Evolutionary conservation across 2,888 invertebrate species (phyloP).

Genomic region (Microctonus hyperodae): DNA sequence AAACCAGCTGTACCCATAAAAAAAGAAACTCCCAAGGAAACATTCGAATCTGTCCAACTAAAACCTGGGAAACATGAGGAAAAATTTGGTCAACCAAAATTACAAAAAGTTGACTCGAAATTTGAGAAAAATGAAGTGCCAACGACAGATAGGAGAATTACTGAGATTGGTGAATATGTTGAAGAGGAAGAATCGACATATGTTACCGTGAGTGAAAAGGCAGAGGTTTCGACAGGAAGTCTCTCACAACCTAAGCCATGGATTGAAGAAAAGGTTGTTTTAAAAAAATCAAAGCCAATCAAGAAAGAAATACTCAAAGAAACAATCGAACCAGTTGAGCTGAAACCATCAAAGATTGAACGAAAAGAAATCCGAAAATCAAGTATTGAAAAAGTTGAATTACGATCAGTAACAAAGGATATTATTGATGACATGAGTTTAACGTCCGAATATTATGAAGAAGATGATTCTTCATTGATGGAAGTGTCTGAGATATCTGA

Average conservation of each 20-base stretch:
- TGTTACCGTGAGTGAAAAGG: slow-evolving; percentile 36
- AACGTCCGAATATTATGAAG: slow-evolving; percentile 39
- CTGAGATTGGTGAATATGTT: slow-evolving; percentile 36
- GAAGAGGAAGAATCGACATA: slow-evolving; percentile 48
- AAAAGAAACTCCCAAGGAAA: slow-evolving; percentile 60
- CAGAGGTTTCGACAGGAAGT: slow-evolving; percentile 32
- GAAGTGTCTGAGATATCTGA: slow-evolving; percentile 36
- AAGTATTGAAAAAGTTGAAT: slow-evolving; percentile 45
- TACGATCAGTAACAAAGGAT: slow-evolving; percentile 45
- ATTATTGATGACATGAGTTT: slow-evolving; percentile 37
- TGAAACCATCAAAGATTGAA: slow-evolving; percentile 68
- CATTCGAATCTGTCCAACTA: slow-evolving; percentile 64
- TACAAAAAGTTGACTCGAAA: slow-evolving; percentile 41
- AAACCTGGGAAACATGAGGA: slow-evolving; percentile 67
- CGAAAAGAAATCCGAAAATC: slow-evolving; percentile 49
- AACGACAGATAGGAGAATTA: slow-evolving; percentile 17
- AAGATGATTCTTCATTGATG: slow-evolving; percentile 34
- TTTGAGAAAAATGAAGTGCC: slow-evolving; percentile 33
- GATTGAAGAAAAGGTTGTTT: slow-evolving; percentile 71
- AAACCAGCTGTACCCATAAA: slow-evolving; percentile 64
- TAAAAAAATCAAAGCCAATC: slow-evolving; percentile 64
- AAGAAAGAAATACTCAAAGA: slow-evolving; percentile 61
- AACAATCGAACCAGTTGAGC: slow-evolving; percentile 63
- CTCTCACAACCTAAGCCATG: slow-evolving; percentile 63
- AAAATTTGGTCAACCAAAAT: slow-evolving; percentile 45